These are phyloP conservation scores for Haliclona indistincta DNA, from an alignment of 37 sponge, comb jelly and placozoan genomes.

Conservation along the genomic window DNA sequence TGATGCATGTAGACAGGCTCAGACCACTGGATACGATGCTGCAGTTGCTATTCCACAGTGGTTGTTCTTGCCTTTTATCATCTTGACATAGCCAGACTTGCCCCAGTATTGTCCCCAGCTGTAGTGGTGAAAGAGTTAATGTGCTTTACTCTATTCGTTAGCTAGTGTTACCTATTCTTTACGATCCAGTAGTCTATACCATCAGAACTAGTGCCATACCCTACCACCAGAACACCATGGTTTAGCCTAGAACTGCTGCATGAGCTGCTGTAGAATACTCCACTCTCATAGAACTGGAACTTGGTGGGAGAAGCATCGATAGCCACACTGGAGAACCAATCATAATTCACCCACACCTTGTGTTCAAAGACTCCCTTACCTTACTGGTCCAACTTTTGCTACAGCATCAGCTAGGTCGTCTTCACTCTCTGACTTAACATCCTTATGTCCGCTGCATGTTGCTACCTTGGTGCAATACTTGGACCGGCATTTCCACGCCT, in stretches of 20 bases:
- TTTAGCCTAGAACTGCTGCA: conserved; percentile 83
- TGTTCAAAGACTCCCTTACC: conserved; percentile 35
- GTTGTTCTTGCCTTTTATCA: conserved; percentile 66
- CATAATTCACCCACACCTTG: neutral
- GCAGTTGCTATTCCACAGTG: conserved; percentile 89
- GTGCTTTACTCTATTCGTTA: neutral
- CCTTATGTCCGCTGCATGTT: conserved; percentile 55
- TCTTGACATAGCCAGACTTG: conserved; percentile 77
- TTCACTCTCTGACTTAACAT: conserved; percentile 66
- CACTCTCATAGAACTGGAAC: conserved; percentile 88
- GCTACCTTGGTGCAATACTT: conserved; percentile 39
- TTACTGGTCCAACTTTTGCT: conserved; percentile 70
- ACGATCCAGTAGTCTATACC: conserved; percentile 79
- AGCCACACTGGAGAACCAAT: conserved; percentile 66
- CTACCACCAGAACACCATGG: conserved; percentile 92
- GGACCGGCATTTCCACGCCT: conserved; percentile 61
- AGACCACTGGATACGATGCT: conserved; percentile 68
- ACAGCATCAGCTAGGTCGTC: conserved; percentile 51
- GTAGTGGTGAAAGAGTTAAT: neutral
- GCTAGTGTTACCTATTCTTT: conserved; percentile 61
- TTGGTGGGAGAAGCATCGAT: conserved; percentile 78
- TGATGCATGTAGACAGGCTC: too few species aligned
- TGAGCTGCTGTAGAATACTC: conserved; percentile 72
- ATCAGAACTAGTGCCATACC: conserved; percentile 62
- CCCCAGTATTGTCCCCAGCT: conserved; percentile 92